Evolutionary conservation across 2,113 vertebrate species (phyloP).

Genomic region (Ahaetulla prasina): DNA sequence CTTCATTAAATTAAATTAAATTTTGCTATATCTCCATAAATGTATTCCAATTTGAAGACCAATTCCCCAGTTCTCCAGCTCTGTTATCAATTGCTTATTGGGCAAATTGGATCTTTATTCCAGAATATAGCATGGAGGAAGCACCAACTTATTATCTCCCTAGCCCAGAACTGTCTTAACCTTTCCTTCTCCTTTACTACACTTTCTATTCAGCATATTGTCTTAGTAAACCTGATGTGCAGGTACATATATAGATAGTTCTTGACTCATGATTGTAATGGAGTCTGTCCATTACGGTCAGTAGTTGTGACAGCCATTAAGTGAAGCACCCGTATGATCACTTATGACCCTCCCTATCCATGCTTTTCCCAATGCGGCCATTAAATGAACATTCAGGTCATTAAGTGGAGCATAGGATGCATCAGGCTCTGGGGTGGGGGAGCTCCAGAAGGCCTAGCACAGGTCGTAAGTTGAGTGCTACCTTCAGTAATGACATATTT

Average conservation of each 20-base stretch:
- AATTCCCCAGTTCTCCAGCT: not conserved
- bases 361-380: not conserved
- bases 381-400: not conserved
- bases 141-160: not conserved
- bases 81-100: not conserved
- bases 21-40: not conserved
- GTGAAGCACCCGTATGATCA: not conserved
- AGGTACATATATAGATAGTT: not conserved
- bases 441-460: not conserved
- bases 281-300: not conserved
- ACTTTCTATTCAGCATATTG: not conserved
- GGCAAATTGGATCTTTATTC: not conserved
- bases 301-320: not conserved
- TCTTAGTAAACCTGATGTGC: not conserved
- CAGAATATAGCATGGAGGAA: not conserved
- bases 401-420: not conserved
- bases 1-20: not conserved
- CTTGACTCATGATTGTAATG: not conserved
- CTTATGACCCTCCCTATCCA: not conserved
- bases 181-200: no score
- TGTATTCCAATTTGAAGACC: not conserved
- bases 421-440: not conserved
- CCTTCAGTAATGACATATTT: not conserved
- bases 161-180: not conserved
- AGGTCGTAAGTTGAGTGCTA: not conserved